These are phyloP conservation scores for Trissonchulus latispiculum DNA, from an alignment of 2,888 invertebrate species.

Conservation along the genomic window DNA sequence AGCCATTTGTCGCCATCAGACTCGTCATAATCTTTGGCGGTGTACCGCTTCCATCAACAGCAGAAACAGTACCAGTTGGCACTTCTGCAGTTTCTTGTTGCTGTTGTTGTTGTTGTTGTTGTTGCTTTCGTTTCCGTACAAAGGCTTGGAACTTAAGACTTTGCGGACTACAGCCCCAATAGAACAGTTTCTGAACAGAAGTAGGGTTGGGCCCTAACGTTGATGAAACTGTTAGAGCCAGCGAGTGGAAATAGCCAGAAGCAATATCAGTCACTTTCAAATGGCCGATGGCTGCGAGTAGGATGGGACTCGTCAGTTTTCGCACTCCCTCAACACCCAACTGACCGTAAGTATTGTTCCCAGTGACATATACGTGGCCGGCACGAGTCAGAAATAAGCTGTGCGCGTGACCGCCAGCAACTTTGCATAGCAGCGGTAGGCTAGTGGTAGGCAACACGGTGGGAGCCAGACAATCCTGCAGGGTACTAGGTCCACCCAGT, in stretches of 20 bases:
- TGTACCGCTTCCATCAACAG: neutral
- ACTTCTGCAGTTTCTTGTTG: neutral
- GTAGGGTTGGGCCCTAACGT: too few species aligned
- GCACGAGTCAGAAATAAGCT: conserved; percentile 58
- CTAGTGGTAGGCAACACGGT: neutral
- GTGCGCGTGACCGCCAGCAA: conserved; percentile 65
- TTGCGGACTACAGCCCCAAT: conserved; percentile 69
- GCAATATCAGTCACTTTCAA: conserved; percentile 49
- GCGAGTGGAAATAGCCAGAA: conserved; percentile 64
- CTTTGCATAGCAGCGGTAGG: conserved; percentile 39
- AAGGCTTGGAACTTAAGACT: conserved; percentile 59
- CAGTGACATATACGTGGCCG: conserved; percentile 64
- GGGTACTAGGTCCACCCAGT: conserved; percentile 56
- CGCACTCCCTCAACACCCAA: conserved; percentile 55
- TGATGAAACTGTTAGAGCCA: conserved; percentile 21
- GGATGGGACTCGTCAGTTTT: conserved; percentile 49
- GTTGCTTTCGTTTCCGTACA: conserved; percentile 50
- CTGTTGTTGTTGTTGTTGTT: conserved; percentile 13
- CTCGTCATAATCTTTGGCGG: too few species aligned
- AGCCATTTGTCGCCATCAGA: too few species aligned
- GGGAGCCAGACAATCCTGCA: conserved; percentile 10
- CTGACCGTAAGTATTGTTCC: conserved; percentile 69
- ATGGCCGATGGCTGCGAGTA: conserved; percentile 40
- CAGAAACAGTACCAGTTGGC: neutral
- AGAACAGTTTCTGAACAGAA: conserved; percentile 50